Percentiles rank a stretch among this genome's conserved stretches.
Evolutionary conservation across 2,113 vertebrate species (phyloP).

Genomic region (Zeus faber): DNA sequence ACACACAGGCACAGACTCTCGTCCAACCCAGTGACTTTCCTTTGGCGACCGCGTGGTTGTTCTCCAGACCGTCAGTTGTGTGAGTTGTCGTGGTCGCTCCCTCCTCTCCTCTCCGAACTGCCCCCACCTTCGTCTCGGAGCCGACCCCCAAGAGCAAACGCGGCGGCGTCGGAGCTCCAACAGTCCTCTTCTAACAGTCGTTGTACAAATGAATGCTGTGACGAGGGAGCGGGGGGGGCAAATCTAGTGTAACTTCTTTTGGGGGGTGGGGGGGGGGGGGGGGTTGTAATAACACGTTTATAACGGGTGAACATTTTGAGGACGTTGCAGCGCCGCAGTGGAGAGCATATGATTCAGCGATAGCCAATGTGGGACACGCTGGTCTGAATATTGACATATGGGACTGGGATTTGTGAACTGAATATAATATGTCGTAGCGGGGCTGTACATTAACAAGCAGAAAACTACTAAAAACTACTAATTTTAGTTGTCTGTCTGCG

Average conservation of each 20-base stretch:
- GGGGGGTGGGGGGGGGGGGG: not conserved
- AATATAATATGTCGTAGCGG: too few relatives aligned
- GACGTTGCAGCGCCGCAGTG: too few relatives aligned
- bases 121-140: slow-evolving; percentile 53
- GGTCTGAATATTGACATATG: too few relatives aligned
- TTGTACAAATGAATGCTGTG: slow-evolving; percentile 35
- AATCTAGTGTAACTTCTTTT: slow-evolving; percentile 5
- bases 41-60: slow-evolving; percentile 29
- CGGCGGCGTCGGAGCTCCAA: slow-evolving; percentile 65
- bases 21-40: slow-evolving; percentile 55
- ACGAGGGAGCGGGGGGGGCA: slow-evolving; percentile 4
- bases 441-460: too few relatives aligned
- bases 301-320: too few relatives aligned
- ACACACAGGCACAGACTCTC: slow-evolving; percentile 34
- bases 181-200: slow-evolving; percentile 49
- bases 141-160: slow-evolving; percentile 62
- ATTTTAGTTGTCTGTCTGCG: slow-evolving; percentile 11
- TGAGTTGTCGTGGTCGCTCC: slow-evolving; percentile 38
- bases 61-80: slow-evolving; percentile 38
- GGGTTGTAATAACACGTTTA: not conserved
- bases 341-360: too few relatives aligned
- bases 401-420: too few relatives aligned
- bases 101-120: slow-evolving; percentile 26
- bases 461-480: too few relatives aligned
- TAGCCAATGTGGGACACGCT: too few relatives aligned